Base-by-base conservation (phyloP, 2,797 vertebrate genomes). In the Aldrovandia affinis region DNA sequence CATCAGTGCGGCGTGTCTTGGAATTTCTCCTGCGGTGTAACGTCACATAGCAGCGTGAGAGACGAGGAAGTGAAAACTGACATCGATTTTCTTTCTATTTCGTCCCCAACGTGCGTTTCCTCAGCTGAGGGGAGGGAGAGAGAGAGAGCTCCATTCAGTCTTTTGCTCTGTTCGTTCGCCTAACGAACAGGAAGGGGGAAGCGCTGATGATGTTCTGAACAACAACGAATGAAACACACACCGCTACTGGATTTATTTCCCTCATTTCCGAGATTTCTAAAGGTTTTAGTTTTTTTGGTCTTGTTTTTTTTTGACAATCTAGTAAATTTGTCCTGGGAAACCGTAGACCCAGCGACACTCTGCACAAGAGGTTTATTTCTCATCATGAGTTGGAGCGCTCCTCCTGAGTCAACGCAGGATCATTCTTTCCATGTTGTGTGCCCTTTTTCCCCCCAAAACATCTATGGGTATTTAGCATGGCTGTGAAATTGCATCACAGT, bases 401-500 rank as follows among this genome's bases (percentile, higher is more conserved):
- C 68, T 36, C 7, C 70, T 75, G 36, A 75, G 36, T 47, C 70
- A 75, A 10, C 2, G 39, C 39, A 44, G 70, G 70, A 75, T 75
- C 20, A 10, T 75, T 25, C 39, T 75, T 42, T 9, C 25, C 18
- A 75, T 9, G 70, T 15, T 36, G 33, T 39, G 15, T 70, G 33
- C 70, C 36, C 25, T 75, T 75, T 47, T 75, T 42, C 30, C 1
- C 39, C 2, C 25, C 39, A 57, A 10, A 15, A 15, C 70, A 75
- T 44, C 25, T 75, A 75, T 75, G 70, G 70, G 20, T 75, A 39
- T 75, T 25, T n/a, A 47, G 70, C 36, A 75, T 75, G 39, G 20
- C 39, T 75, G 70, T 44, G 70, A 75, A 25, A 47, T 75, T 20
- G 44, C 70, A 44, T 42, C 36, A 44, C 42, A n/a, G 70, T 44